Base-by-base conservation (phyloP, 2,797 vertebrate genomes). In the Clarias pachynema region DNA sequence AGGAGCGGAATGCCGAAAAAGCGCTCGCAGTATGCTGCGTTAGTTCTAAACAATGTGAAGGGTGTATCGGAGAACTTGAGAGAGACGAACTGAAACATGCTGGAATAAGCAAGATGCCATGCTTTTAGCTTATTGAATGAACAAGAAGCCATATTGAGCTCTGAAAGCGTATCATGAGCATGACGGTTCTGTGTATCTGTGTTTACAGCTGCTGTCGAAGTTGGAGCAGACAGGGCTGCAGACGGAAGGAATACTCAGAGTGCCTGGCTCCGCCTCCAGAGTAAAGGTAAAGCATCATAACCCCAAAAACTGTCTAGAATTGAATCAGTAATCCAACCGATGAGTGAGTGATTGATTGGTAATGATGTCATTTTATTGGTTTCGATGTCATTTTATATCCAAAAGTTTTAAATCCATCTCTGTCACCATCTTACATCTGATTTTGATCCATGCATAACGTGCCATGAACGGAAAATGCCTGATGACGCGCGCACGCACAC, bases 211-310 rank as follows among this genome's bases (percentile, higher is more conserved):
- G 91, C 93, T 99, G 90, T 95, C 92, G 86, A 96, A 97, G 84
- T 95, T 99, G 88, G 97, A 99, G 84, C 96, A 98, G 91, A 97
- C 95, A 0, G 97, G 97, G 6, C 93, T 99, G 87, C 96, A 99
- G 91, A 97, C 97, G 0, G 98, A 99, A 93, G 98, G 98, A 88
- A 99, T 99, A 90, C 96, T 99, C 9, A 94, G 98, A 81, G 96
- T 99, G 29, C 95, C 98, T 2, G 97, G 97, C 91, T 99, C 98
- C 78, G 97, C 96, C 14, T 96, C 97, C 63, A 94, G 97, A 93
- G 96, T 99, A 68, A 99, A 99, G 97, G 98, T 99, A 95, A 62
- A 49, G 10, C 31, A 20, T 31, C 34, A n/a, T 75, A 75, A 31
- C 53, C 49, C 72, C 44, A 6, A 53, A 74, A 53, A 53, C 14